Percentiles rank a stretch among this genome's conserved stretches.
phyloP scores from a whole-genome alignment of 2,113 vertebrate genomes.

The Gambusia affinis region DNA sequence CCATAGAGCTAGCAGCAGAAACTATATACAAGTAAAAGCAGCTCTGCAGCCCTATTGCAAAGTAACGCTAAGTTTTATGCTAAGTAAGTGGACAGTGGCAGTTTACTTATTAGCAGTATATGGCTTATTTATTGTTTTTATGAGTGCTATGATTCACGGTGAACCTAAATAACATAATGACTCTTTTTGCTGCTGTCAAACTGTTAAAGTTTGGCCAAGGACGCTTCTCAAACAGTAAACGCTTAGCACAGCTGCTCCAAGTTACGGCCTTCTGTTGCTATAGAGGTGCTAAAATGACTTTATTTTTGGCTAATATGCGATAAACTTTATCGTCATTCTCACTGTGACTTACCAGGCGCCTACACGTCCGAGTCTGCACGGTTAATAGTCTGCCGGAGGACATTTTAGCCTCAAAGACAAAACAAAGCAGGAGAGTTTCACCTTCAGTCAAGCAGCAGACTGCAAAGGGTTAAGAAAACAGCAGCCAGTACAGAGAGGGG shows the following conservation, averaged over 20 bases:
- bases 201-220: conserved; percentile 33
- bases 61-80: no score
- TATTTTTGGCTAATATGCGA: neutral
- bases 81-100: no score
- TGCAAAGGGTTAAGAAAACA: neutral
- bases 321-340: fast-evolving
- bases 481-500: conserved; percentile 73
- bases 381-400: conserved; percentile 66
- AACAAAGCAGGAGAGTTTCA: conserved; percentile 47
- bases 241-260: neutral
- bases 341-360: conserved; percentile 72
- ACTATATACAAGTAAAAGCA: no score
- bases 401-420: conserved; percentile 44
- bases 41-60: no score
- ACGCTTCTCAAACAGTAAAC: conserved; percentile 3
- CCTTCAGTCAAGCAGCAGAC: conserved; percentile 59
- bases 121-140: neutral
- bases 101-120: neutral
- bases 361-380: conserved; percentile 64
- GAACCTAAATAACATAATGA: neutral
- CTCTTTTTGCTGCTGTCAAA: neutral
- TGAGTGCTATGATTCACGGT: neutral
- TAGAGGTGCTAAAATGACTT: neutral
- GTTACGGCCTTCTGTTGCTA: conserved; percentile 4
- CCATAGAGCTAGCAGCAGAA: no score